Percentiles rank a stretch among this genome's conserved stretches.
Evolutionary conservation across 2,113 vertebrate genomes (phyloP).

Genomic region (Heteronetta atricapilla): DNA sequence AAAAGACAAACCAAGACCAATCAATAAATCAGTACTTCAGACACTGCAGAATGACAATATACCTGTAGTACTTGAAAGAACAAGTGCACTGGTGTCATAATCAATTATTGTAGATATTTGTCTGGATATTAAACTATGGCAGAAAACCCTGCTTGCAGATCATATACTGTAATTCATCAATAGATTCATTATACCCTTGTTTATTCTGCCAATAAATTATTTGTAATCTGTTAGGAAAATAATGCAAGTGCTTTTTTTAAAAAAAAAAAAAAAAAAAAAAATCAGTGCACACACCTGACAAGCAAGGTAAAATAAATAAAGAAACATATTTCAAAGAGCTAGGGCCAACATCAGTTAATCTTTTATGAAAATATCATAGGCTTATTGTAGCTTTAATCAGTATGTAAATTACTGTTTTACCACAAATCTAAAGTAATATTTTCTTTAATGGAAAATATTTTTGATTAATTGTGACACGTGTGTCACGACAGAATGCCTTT

Average conservation of each 20-base stretch:
- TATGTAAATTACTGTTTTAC: background rate
- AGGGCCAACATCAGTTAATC: slow-evolving; percentile 49
- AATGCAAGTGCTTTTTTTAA: background rate
- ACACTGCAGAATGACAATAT: background rate
- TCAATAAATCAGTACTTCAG: slow-evolving; percentile 1
- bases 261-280: slow-evolving; percentile 69
- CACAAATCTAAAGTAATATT: background rate
- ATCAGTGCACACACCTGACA: slow-evolving; percentile 64
- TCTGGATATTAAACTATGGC: background rate
- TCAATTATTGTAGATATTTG: background rate
- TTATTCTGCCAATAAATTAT: slow-evolving; percentile 15
- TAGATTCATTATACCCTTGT: background rate
- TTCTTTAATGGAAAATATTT: slow-evolving; percentile 28
- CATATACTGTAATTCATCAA: background rate
- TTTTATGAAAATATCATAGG: background rate
- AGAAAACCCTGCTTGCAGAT: slow-evolving; percentile 19
- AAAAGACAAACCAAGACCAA: slow-evolving; percentile 23
- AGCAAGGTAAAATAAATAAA: slow-evolving; percentile 57
- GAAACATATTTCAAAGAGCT: slow-evolving; percentile 72
- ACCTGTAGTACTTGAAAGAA: slow-evolving; percentile 31
- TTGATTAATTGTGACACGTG: background rate
- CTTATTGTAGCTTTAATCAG: background rate
- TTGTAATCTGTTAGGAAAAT: background rate
- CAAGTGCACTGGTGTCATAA: slow-evolving; percentile 8
- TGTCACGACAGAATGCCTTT: slow-evolving; percentile 20